phyloP scores from a whole-genome alignment of 1,140 invertebrate genomes.

The Drosophila ohnishii region DNA sequence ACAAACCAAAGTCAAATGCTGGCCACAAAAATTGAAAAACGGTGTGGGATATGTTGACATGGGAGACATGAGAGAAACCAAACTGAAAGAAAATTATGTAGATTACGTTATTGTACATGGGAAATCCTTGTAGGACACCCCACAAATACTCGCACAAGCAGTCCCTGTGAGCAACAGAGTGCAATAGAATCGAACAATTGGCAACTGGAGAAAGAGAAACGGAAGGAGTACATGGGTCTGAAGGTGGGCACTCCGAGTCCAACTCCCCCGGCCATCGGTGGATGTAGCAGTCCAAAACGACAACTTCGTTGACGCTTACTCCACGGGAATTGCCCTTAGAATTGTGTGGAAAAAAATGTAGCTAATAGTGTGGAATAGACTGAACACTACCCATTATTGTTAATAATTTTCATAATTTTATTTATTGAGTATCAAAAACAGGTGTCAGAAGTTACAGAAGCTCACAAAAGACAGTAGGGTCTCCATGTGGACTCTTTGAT shows the following conservation, averaged over 20 bases:
- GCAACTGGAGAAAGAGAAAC: conserved; percentile 40
- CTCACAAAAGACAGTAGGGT: neutral
- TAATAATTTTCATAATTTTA: no score
- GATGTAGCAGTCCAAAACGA: conserved; percentile 75
- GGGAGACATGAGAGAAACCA: conserved; percentile 72
- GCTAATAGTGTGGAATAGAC: neutral
- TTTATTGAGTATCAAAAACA: no score
- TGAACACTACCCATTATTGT: neutral
- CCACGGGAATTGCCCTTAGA: conserved; percentile 59
- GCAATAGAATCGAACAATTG: conserved; percentile 78
- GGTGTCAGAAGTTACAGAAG: neutral
- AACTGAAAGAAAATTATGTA: conserved; percentile 79
- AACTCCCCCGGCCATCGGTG: conserved; percentile 16
- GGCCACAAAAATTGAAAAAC: conserved; percentile 64
- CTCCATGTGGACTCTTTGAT: neutral
- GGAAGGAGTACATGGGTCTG: conserved; percentile 20
- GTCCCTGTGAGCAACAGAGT: conserved; percentile 69
- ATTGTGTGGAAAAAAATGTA: conserved; percentile 17
- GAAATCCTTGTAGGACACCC: conserved; percentile 65
- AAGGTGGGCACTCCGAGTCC: conserved; percentile 11
- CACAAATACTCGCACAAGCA: conserved; percentile 10
- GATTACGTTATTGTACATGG: conserved; percentile 79
- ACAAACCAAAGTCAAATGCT: conserved; percentile 65
- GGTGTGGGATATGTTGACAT: conserved; percentile 75
- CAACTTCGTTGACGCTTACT: conserved; percentile 74